phyloP scores from a whole-genome alignment of 35 echinoderm and acorn worm species.

The Lytechinus variegatus region DNA sequence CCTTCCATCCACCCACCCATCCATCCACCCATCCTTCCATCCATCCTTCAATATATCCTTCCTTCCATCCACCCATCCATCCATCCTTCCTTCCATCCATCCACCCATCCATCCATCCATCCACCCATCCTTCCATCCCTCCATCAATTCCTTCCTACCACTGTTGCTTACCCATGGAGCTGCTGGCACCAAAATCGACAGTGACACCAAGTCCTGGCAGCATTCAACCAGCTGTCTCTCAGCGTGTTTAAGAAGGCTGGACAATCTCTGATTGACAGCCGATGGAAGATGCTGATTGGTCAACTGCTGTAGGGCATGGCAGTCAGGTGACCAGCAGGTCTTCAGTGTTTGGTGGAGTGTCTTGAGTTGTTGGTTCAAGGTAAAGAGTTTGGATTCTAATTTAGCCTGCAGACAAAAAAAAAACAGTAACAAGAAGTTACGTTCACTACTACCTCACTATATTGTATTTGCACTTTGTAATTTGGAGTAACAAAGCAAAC shows the following conservation, averaged over 20 bases:
- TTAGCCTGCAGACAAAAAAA: conserved; percentile 71
- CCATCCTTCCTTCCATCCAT: no score
- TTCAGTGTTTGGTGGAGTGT: conserved; percentile 71
- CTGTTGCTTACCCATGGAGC: conserved; percentile 85
- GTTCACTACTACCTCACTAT: background rate
- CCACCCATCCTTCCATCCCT: background rate
- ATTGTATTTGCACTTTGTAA: no score
- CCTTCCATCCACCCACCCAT: no score
- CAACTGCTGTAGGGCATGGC: conserved; percentile 6
- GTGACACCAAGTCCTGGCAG: conserved; percentile 73
- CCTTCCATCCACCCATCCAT: no score
- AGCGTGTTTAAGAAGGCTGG: conserved; percentile 56
- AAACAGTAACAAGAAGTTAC: background rate
- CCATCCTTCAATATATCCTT: no score
- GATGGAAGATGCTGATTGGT: conserved; percentile 54
- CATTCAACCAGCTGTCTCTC: conserved; percentile 63
- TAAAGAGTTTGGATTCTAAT: conserved; percentile 93
- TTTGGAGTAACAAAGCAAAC: no score
- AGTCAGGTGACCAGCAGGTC: conserved; percentile 63
- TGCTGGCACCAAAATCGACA: conserved; percentile 81
- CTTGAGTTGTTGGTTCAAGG: conserved; percentile 69
- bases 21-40: no score
- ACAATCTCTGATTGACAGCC: conserved; percentile 64
- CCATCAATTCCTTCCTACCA: background rate
- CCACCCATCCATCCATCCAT: background rate